Percentiles rank a stretch among this genome's conserved stretches.
phyloP scores from a whole-genome alignment of 2,888 invertebrate genomes.

The Andrena camellia region DNA sequence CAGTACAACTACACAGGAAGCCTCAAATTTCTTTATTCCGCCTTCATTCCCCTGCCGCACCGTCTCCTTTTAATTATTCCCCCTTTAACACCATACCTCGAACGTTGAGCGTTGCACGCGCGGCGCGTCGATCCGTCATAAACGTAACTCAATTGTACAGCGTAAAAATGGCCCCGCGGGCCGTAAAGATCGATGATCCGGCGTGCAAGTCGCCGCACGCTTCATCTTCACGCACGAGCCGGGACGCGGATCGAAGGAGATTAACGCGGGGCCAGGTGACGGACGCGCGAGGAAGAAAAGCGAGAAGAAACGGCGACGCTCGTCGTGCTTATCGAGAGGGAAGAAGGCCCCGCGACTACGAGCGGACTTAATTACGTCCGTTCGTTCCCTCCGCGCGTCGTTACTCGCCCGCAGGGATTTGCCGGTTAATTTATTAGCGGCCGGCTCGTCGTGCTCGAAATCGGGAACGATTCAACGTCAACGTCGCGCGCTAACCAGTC shows the following conservation, averaged over 20 bases:
- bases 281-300: slow-evolving; percentile 34
- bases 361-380: slow-evolving; percentile 68
- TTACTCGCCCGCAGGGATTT: slow-evolving; percentile 38
- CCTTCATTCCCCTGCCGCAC: neutral
- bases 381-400: slow-evolving; percentile 37
- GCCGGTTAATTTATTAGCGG: slow-evolving; percentile 66
- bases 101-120: neutral
- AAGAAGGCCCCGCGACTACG: slow-evolving; percentile 6
- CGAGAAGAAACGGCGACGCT: slow-evolving; percentile 34
- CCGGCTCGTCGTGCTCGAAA: slow-evolving; percentile 54
- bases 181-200: slow-evolving; percentile 70
- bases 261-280: slow-evolving; percentile 61
- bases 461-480: slow-evolving; percentile 59
- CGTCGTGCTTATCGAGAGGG: slow-evolving; percentile 53
- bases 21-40: no score
- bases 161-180: slow-evolving; percentile 60
- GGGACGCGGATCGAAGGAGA: slow-evolving; percentile 60
- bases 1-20: no score
- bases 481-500: slow-evolving; percentile 49
- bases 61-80: neutral
- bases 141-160: slow-evolving; percentile 58
- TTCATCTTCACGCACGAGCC: slow-evolving; percentile 61
- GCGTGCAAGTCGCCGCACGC: slow-evolving; percentile 59
- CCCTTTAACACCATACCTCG: neutral
- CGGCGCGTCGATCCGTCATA: slow-evolving; percentile 48